Conservation (phyloP, 1,140 invertebrate genomes). For the Tetramorium alpestre region DNA sequence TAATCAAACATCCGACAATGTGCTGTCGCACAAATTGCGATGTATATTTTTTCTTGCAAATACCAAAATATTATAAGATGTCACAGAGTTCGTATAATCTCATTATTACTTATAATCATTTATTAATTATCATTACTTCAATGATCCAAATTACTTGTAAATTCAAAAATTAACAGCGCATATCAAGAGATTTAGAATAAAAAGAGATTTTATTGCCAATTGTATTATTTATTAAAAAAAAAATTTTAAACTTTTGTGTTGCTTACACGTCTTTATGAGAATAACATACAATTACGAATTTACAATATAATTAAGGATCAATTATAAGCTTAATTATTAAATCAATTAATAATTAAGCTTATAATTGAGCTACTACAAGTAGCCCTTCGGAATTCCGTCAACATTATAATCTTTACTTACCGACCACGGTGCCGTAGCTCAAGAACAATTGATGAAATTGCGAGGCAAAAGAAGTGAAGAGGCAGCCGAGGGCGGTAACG, state of each 20-base stretch:
- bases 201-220: not conserved
- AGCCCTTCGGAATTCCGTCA: not conserved
- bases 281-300: not conserved
- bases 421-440: constrained; percentile 90
- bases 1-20: constrained; percentile 4
- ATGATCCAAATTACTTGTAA: not conserved
- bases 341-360: not conserved
- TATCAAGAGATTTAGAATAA: not conserved
- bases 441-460: constrained; percentile 96
- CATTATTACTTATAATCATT: not conserved
- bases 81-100: not conserved
- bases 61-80: not conserved
- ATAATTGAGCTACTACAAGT: not conserved
- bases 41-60: not conserved
- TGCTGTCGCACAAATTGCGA: not conserved
- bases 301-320: not conserved
- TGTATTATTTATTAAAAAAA: not conserved
- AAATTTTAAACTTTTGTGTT: not conserved
- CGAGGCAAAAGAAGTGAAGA: constrained; percentile 95
- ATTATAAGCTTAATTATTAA: too few relatives aligned
- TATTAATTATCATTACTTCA: not conserved
- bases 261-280: not conserved
- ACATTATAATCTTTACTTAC: constrained; percentile 82
- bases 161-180: not conserved
- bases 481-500: constrained; percentile 93